Base-by-base conservation (phyloP, 2,113 vertebrate species). In the Corvus cornix region DNA sequence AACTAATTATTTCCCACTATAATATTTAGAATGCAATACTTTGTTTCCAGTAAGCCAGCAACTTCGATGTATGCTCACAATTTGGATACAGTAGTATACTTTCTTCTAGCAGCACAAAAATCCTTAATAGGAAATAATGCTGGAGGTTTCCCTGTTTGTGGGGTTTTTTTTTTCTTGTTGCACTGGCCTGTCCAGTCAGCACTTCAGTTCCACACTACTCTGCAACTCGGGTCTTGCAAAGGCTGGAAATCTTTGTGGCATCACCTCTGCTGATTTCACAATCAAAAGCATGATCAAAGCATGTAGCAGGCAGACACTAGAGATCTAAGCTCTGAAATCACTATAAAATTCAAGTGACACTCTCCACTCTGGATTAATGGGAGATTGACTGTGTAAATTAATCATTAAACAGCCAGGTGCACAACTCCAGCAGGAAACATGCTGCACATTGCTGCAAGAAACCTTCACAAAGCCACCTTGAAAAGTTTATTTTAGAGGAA, bases 341-440 rank as follows among this genome's bases (percentile, higher is more conserved):
- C 53, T 52, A 5, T 18, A n/a, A 64, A 90, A 80, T 56, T n/a
- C 85, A 64, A 14, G 28, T 49, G 72, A 77, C 52, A 1, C 23
- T 48, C 39, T 70, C 72, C 13, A 5, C 55, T 35, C 52, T 14
- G 44, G 44, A 84, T 56, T 72, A 59, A 33, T 1, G 33, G 49
- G n/a, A 49, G n/a, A 90, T 22, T 33, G 41, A 53, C 28, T 4
- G 1, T 56, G 39, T 30, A 41, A 68, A 84, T 93, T 63, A 92
- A 94, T 90, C 80, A 90, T 93, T 93, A 94, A 93, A n/a, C 52
- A 81, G 46, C 80, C 59, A 80, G 41, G 43, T 46, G 56, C 44
- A 60, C 12, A 72, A 44, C 76, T 62, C 8, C 4, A 23, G 73
- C 37, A 83, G 51, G 60, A 62, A 94, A 56, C 3, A 1, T 6